Base-by-base conservation (phyloP, 2,888 invertebrate species). In the Ophonus ardosiacus region DNA sequence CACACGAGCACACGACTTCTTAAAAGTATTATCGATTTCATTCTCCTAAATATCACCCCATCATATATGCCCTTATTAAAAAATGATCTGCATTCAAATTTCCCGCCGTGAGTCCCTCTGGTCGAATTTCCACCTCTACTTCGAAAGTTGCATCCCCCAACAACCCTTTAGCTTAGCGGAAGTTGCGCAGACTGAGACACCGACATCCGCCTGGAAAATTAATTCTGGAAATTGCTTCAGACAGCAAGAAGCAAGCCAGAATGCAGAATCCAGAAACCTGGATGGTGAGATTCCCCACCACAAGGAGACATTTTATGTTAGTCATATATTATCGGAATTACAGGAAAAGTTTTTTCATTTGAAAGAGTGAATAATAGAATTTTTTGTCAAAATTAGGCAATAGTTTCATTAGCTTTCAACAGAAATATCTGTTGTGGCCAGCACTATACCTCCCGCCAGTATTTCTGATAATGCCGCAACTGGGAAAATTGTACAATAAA, bases 221-320 rank as follows among this genome's bases (percentile, higher is more conserved):
- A 78, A 78, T 78, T 78, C 78, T 78, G 15, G 78, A 78, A 78
- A 78, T 78, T 78, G 78, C 56, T 31, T 15, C 78, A 43, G 38
- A 21, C 71, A 15, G 43, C 31, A 31, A 31, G 31, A 31, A 31
- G 31, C 5, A 31, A 13, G 43, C 63, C 63, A 21, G 63, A 21
- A 63, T 21, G 2, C 10, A 5, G 31, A 31, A 31, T 63, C 24
- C 17, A 61, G 18, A 61, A 61, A 59, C n/a, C n/a, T n/a, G n/a
- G n/a, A n/a, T n/a, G n/a, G n/a, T n/a, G 17, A 59, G 2, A 17
- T 4, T 31, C 31, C 24, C 31, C 31, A 31, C 31, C 31, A 31
- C 31, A 31, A 3, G 6, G 6, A 1, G 31, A 31, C 5, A 31
- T 31, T 31, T 31, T 31, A 31, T 31, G 5, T 31, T 31, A 31